Conservation (phyloP, 2,888 invertebrate genomes). For the Subacronicta megacephala region DNA sequence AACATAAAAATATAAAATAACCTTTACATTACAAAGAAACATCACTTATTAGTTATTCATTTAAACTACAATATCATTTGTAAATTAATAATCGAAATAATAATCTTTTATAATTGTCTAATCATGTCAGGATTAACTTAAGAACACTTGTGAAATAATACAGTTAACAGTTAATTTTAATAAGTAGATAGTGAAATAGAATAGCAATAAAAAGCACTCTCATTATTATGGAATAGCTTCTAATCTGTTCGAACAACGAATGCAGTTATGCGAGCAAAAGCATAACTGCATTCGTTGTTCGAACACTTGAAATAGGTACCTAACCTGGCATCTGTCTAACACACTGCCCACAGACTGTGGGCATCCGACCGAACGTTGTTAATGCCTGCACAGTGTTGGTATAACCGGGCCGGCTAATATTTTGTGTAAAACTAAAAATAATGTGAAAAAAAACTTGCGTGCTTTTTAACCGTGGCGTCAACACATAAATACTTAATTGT, state of each 20-base stretch:
- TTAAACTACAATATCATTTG: no score
- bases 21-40: no score
- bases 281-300: constrained; percentile 65
- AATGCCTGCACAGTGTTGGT: constrained; percentile 49
- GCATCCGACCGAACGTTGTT: constrained; percentile 77
- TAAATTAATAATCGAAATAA: no score
- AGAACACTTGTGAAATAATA: no score
- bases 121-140: no score
- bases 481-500: constrained; percentile 33
- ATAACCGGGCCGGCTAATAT: neutral
- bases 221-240: constrained; percentile 60
- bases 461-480: neutral
- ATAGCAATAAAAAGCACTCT: constrained; percentile 44
- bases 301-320: constrained; percentile 74
- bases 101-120: no score
- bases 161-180: no score
- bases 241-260: no score
- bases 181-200: constrained; percentile 33
- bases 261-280: no score
- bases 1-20: no score
- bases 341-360: constrained; percentile 69
- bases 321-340: constrained; percentile 73
- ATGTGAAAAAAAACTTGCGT: neutral
- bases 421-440: neutral
- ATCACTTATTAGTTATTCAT: no score